Evolutionary conservation across 2,113 vertebrate genomes (phyloP).

Genomic region (Charadrius vociferus): DNA sequence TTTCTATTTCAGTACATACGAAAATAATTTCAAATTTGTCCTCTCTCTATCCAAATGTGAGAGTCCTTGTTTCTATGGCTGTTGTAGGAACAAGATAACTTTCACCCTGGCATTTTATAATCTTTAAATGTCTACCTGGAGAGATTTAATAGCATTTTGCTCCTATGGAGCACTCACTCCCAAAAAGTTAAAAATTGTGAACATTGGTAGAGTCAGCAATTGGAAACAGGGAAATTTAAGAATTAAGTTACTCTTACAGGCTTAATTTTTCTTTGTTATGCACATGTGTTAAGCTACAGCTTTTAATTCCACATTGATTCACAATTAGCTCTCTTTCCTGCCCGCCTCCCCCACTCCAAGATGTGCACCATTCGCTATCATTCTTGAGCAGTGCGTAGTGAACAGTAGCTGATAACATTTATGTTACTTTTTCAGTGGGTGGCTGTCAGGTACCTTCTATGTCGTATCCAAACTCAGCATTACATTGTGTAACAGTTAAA

Average conservation of each 20-base stretch:
- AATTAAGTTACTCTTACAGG: not conserved
- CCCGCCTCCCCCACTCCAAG: too few relatives aligned
- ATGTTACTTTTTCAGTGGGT: not conserved
- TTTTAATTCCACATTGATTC: not conserved
- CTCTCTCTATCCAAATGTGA: not conserved
- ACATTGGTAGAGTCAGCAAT: not conserved
- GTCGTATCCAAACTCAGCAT: not conserved
- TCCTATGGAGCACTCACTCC: not conserved
- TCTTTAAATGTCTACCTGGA: not conserved
- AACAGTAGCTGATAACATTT: not conserved
- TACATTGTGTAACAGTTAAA: not conserved
- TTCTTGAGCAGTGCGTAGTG: not conserved
- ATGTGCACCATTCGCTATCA: not conserved
- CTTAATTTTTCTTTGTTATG: not conserved
- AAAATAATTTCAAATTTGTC: not conserved
- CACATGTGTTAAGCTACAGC: not conserved
- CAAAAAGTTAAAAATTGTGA: not conserved
- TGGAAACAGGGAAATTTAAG: not conserved
- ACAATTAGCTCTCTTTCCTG: not conserved
- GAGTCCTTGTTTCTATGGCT: not conserved
- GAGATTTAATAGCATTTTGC: not conserved
- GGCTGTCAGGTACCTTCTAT: not conserved
- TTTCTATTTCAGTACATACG: not conserved
- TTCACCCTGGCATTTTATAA: not conserved
- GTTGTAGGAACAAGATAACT: not conserved